A percentile compares a stretch with the other conserved stretches of the same genome.
These are phyloP conservation scores for Leucoptera coffeella DNA, from an alignment of 2,888 invertebrate genomes.

Conservation along the genomic window DNA sequence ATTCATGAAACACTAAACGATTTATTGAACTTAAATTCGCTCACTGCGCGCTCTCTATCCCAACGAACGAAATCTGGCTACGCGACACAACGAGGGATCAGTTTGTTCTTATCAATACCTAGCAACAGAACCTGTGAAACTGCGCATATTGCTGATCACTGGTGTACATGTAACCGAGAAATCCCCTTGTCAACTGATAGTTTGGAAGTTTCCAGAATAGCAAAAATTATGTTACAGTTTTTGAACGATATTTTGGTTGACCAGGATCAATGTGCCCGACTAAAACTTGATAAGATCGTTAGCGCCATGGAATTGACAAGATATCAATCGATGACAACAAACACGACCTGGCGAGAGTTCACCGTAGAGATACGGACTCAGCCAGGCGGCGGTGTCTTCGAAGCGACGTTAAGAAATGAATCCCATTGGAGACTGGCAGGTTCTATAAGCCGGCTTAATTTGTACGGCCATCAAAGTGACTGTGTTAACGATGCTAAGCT, in stretches of 20 bases:
- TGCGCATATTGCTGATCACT: constrained; percentile 76
- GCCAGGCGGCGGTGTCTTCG: constrained; percentile 71
- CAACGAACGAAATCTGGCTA: constrained; percentile 20
- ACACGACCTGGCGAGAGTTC: constrained; percentile 52
- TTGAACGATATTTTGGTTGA: constrained; percentile 59
- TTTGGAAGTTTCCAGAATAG: constrained; percentile 49
- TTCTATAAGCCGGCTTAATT: constrained; percentile 69
- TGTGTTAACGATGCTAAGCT: constrained; percentile 70
- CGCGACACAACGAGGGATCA: constrained; percentile 56
- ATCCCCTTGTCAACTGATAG: constrained; percentile 49
- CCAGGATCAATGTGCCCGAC: constrained; percentile 59
- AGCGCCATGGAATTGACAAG: constrained; percentile 60
- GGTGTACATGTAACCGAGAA: constrained; percentile 81
- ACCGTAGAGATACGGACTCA: constrained; percentile 56
- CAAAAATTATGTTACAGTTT: constrained; percentile 53
- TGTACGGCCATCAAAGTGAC: constrained; percentile 74
- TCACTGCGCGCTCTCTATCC: constrained; percentile 29
- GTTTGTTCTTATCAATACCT: constrained; percentile 71
- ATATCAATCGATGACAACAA: constrained; percentile 20
- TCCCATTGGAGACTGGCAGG: constrained; percentile 54
- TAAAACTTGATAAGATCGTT: constrained; percentile 56
- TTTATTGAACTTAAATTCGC: constrained; percentile 47
- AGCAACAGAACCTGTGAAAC: constrained; percentile 65
- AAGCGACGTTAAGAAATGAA: constrained; percentile 60
- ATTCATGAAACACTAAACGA: constrained; percentile 73